Evolutionary conservation across 2,113 vertebrate species (phyloP).

Genomic region (Chionomys nivalis): DNA sequence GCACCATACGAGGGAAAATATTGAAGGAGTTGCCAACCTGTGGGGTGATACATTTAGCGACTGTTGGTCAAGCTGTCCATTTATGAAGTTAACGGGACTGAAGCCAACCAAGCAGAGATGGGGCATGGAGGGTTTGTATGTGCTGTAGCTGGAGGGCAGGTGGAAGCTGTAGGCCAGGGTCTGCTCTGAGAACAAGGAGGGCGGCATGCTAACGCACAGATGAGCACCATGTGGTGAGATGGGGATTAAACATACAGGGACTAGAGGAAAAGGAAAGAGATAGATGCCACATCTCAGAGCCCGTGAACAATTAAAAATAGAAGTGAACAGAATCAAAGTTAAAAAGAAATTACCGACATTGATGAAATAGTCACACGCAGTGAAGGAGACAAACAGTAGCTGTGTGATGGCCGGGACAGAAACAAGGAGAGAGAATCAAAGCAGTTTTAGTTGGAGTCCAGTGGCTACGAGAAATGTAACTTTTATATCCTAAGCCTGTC

Average conservation of each 20-base stretch:
- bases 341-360: not conserved
- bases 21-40: not conserved
- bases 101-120: not conserved
- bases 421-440: not conserved
- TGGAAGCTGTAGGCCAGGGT: not conserved
- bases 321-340: slow-evolving; percentile 11
- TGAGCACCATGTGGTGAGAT: slow-evolving; percentile 16
- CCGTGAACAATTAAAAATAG: not conserved
- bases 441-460: not conserved
- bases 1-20: not conserved
- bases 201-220: not conserved
- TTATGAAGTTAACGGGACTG: not conserved
- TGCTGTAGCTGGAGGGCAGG: not conserved
- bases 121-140: not conserved
- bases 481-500: not conserved
- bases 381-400: not conserved
- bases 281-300: not conserved
- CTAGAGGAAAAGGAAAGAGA: not conserved
- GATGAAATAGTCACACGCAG: not conserved
- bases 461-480: not conserved
- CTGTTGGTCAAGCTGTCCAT: not conserved
- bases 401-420: accelerated
- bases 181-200: not conserved
- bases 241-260: slow-evolving; percentile 27
- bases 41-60: not conserved